A percentile compares a stretch with the other conserved stretches of the same genome.
phyloP scores from a whole-genome alignment of 2,797 vertebrate genomes.

The Psittacula echo region DNA sequence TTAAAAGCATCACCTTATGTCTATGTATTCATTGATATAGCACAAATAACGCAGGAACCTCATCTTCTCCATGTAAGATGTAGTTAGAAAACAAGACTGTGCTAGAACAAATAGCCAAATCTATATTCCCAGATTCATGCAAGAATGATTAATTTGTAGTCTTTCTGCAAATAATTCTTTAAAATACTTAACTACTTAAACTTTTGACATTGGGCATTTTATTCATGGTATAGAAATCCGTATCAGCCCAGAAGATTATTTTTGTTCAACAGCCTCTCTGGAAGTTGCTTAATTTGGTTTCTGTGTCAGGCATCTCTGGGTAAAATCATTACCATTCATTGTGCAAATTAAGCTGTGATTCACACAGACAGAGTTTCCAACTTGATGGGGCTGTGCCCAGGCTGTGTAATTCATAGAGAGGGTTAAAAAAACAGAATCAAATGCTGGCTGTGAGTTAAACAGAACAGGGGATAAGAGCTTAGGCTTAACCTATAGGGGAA shows the following conservation, averaged over 20 bases:
- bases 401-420: constrained; percentile 67
- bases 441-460: constrained; percentile 70
- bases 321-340: constrained; percentile 50
- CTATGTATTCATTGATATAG: not conserved
- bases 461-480: constrained; percentile 69
- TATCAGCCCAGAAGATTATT: constrained; percentile 32
- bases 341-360: constrained; percentile 55
- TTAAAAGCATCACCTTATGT: not conserved
- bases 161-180: constrained; percentile 44
- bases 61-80: not conserved
- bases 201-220: constrained; percentile 57
- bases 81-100: constrained; percentile 17
- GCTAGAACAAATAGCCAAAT: constrained; percentile 11
- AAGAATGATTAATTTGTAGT: constrained; percentile 28
- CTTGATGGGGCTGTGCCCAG: constrained; percentile 44
- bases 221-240: not conserved
- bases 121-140: not conserved
- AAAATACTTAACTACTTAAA: constrained; percentile 57
- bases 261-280: constrained; percentile 25
- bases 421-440: constrained; percentile 71
- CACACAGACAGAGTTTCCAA: constrained; percentile 34
- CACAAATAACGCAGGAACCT: constrained; percentile 12
- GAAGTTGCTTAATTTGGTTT: constrained; percentile 22
- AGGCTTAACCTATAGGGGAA: constrained; percentile 76
- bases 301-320: constrained; percentile 28